Percentiles rank a stretch among this genome's conserved stretches.
Conservation (phyloP, 2,888 invertebrate genomes). For the Eristalinus aeneus region DNA sequence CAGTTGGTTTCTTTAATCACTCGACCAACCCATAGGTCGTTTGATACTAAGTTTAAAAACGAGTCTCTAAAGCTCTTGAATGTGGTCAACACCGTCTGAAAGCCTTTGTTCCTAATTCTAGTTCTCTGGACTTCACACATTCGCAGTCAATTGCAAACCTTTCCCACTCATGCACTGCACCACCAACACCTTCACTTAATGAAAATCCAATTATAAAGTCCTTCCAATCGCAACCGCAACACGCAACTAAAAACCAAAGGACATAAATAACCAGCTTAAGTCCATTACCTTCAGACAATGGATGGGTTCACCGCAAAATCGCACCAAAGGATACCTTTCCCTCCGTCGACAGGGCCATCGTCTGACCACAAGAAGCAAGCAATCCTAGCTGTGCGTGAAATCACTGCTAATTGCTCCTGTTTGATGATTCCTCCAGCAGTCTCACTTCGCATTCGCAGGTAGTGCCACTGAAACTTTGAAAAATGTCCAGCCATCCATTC, state of each 20-base stretch:
- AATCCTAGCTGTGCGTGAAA: slow-evolving; percentile 64
- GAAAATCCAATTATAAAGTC: neutral
- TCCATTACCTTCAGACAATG: slow-evolving; percentile 13
- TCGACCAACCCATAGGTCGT: too few relatives aligned
- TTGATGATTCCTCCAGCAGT: slow-evolving; percentile 15
- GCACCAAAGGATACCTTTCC: slow-evolving; percentile 28
- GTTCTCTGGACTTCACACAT: too few relatives aligned
- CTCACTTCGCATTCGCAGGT: slow-evolving; percentile 40
- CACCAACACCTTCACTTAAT: neutral
- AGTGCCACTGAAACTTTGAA: slow-evolving; percentile 18
- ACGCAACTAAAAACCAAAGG: neutral
- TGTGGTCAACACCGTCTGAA: too few relatives aligned
- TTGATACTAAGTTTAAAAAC: too few relatives aligned
- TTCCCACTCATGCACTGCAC: neutral
- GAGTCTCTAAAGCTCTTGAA: too few relatives aligned
- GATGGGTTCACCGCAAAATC: slow-evolving; percentile 59
- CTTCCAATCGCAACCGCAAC: neutral
- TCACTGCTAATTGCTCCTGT: slow-evolving; percentile 63
- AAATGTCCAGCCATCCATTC: slow-evolving; percentile 7
- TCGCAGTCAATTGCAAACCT: too few relatives aligned
- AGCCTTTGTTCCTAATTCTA: too few relatives aligned
- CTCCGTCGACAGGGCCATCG: neutral
- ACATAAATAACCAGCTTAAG: slow-evolving; percentile 12
- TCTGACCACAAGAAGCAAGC: slow-evolving; percentile 51
- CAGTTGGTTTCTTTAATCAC: too few relatives aligned